Evolutionary conservation across 2,113 vertebrate species (phyloP), one percentile per base, ranked within the genome.

Genomic region (Cephalophus harveyi): DNA sequence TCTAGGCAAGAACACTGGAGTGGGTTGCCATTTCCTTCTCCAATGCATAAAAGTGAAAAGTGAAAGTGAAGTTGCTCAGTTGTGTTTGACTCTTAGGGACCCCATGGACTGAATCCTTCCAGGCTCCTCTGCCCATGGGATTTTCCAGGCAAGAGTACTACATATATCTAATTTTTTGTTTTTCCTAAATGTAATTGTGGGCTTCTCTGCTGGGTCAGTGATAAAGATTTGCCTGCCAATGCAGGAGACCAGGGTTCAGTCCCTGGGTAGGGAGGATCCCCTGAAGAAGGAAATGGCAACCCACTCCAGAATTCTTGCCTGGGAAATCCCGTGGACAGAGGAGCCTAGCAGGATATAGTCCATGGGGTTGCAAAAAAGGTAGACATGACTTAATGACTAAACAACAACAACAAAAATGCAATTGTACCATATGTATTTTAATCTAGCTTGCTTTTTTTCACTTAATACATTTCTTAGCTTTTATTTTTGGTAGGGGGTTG

Each of bases 101-200:
- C 27, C 11, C 59, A 6, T 60, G 12, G 55, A 57, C 55, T 23
- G 55, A 3, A 57, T 21, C 55, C 55, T 57, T 4, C 55, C 3
- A 57, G 55, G 21, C 23, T 57, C 55, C 55, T 57, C 55, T 9
- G 1, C 3, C 55, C 55, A 25, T 57, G 55, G 8, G 21, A 57
- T 25, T 57, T 25, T 57, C 55, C 55, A 57, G 55, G 55, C 21
- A 57, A 57, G 55, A 57, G 21, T 27, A 36, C 33, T 55, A 91
- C 19, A 86, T 74, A 74, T 86, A 92, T 74, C n/a, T 62, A 87
- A 85, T 21, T 89, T 94, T 79, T 60, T 33, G 4, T 40, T 96
- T 91, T 79, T 86, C 55, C 48, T 87, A 52, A 83, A 43, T 91
- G 33, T 5, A 76, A 2, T 43, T 50, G 9, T 74, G 21, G 21